These are phyloP conservation scores for Anomalospiza imberbis DNA, from an alignment of 2,797 vertebrate species.

Conservation along the genomic window DNA sequence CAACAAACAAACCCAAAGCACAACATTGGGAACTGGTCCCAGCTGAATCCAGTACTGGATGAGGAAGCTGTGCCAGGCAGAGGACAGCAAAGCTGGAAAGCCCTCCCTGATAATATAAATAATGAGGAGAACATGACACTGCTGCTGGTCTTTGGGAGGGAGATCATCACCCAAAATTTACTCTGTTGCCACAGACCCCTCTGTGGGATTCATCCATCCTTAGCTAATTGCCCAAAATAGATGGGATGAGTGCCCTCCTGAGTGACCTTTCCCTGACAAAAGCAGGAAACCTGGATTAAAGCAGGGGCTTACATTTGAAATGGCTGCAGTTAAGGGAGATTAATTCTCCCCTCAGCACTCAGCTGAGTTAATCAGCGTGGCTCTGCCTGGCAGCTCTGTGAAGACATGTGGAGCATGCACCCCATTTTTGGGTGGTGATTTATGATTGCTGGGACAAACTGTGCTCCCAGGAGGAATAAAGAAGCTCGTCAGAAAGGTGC, in stretches of 20 bases:
- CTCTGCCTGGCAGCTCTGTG: background rate
- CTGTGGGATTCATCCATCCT: background rate
- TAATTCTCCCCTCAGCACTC: conserved; percentile 1
- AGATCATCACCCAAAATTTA: background rate
- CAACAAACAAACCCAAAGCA: background rate
- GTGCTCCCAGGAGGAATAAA: background rate
- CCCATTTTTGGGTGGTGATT: background rate
- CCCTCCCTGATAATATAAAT: background rate
- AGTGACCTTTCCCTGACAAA: conserved; percentile 28
- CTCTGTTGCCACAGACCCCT: background rate
- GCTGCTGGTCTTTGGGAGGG: background rate
- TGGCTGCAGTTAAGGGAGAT: background rate
- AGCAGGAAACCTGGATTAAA: conserved; percentile 36
- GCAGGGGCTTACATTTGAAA: background rate
- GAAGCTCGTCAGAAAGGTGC: background rate
- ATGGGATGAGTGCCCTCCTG: background rate
- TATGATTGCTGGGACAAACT: background rate
- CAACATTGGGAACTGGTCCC: background rate
- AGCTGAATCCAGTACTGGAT: background rate
- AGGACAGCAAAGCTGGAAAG: background rate
- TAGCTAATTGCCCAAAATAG: conserved; percentile 25
- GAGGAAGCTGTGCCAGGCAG: background rate
- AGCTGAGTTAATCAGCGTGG: background rate
- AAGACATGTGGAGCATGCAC: background rate
- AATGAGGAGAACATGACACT: background rate